Evolutionary conservation across 2,113 vertebrate genomes (phyloP), one percentile per base, ranked within the genome.

Genomic region (Harpagus bidentatus): DNA sequence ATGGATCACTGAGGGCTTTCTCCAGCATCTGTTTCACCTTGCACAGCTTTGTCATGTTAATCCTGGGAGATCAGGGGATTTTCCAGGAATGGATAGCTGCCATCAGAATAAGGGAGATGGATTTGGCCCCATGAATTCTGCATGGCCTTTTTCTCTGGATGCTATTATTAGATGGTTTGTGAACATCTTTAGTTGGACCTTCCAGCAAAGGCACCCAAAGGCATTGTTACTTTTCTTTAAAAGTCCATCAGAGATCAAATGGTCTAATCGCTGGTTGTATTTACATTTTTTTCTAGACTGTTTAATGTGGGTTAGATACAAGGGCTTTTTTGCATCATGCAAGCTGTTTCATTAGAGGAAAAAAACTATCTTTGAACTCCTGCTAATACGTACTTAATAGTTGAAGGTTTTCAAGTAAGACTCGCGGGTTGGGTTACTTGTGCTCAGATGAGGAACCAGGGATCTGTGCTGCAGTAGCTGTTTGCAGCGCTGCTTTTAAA

Each of bases 251-350:
- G 26, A 65, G 93, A 73, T 77, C 50, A 78, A 40, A 62, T 11
- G 31, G 6, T 6, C 38, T 34, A 5, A 59, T 22, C 32, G 53
- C 40, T 45, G 38, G 17, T 7, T 14, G 36, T 8, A 71, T 82
- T 96, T 76, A n/a, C 94, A 76, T 91, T 32, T 94, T 79, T 79
- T 78, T 58, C 87, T 55, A 86, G 72, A 85, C 88, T 90, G 4
- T 45, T 66, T 79, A 16, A 71, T 87, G 56, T 8, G 76, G 36
- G 16, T 8, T 61, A 12, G 40, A 38, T n/a, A 2, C 25, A 16
- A 62, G n/a, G 31, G 4, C 47, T 13, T 45, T 59, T 59, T 65
- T 77, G 16, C 15, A 8, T 91, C 0, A 0, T 48, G 67, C 12
- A n/a, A 81, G 32, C 36, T 31, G 22, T 42, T 87, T 65, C 26